A percentile compares a stretch with the other conserved stretches of the same genome.
Conservation (phyloP, 1,140 invertebrate genomes). For the Eriosoma lanigerum region DNA sequence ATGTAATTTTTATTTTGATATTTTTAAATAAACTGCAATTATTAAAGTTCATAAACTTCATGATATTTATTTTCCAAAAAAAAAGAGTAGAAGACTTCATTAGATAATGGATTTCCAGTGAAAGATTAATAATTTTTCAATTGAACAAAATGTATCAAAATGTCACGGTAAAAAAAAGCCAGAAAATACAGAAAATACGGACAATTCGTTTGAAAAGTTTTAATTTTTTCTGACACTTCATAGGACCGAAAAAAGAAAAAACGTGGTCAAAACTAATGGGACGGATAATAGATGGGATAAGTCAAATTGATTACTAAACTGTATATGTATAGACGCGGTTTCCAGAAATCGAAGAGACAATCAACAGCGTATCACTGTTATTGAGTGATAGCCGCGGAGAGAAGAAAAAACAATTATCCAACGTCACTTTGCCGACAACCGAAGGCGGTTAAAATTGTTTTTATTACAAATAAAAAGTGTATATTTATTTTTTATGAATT, state of each 20-base stretch:
- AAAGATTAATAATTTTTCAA: not conserved
- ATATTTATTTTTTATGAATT: too few species aligned
- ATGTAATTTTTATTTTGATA: too few species aligned
- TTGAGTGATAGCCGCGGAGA: not conserved
- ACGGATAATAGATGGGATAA: slow-evolving; percentile 3
- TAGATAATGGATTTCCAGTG: not conserved
- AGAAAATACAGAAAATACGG: not conserved
- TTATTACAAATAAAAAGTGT: too few species aligned
- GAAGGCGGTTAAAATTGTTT: too few species aligned
- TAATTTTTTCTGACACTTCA: not conserved
- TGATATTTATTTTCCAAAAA: not conserved
- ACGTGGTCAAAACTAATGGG: not conserved
- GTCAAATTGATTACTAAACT: not conserved
- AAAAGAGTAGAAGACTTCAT: not conserved
- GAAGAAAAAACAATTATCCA: not conserved
- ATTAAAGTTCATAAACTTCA: too few species aligned
- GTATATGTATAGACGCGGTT: too few species aligned
- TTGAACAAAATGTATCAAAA: not conserved
- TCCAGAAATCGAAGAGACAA: not conserved
- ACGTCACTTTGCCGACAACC: too few species aligned
- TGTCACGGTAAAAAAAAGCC: not conserved
- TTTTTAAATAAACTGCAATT: too few species aligned
- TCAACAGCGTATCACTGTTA: not conserved
- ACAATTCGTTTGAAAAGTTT: not conserved
- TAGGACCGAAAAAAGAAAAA: not conserved